These are phyloP conservation scores for Daboia siamensis DNA, from an alignment of 2,113 vertebrate species.

Conservation along the genomic window DNA sequence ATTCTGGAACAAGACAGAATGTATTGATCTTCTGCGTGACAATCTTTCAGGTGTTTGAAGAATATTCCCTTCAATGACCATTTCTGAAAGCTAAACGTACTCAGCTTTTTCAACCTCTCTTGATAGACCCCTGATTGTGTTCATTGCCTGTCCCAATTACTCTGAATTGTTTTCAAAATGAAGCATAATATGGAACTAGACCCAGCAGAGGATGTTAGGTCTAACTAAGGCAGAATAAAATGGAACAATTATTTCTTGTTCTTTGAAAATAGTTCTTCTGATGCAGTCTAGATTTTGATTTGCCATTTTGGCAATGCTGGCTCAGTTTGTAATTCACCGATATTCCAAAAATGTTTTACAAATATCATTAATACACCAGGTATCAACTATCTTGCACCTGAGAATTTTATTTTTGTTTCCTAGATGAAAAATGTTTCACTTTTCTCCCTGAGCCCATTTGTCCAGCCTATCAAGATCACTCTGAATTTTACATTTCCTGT, in stretches of 20 bases:
- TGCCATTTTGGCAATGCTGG: background rate
- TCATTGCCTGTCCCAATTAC: background rate
- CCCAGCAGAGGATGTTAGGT: background rate
- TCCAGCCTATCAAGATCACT: background rate
- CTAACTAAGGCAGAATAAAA: background rate
- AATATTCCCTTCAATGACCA: background rate
- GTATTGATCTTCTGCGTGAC: background rate
- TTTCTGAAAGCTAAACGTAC: background rate
- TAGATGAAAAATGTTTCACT: background rate
- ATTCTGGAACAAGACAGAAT: background rate
- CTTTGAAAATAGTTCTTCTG: background rate
- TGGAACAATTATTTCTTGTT: background rate
- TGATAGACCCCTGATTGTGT: background rate
- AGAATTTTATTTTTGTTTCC: background rate
- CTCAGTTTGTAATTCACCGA: background rate
- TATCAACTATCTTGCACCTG: background rate
- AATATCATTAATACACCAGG: background rate
- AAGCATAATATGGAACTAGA: background rate
- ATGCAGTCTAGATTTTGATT: background rate
- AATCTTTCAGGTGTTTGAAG: background rate
- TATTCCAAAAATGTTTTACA: background rate
- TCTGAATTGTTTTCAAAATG: background rate
- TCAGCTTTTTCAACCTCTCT: background rate
- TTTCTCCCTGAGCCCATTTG: background rate
- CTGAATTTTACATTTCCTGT: background rate